Evolutionary conservation across 2,888 invertebrate species (phyloP), one percentile per base, ranked within the genome.

Genomic region (Osmoderma eremita): DNA sequence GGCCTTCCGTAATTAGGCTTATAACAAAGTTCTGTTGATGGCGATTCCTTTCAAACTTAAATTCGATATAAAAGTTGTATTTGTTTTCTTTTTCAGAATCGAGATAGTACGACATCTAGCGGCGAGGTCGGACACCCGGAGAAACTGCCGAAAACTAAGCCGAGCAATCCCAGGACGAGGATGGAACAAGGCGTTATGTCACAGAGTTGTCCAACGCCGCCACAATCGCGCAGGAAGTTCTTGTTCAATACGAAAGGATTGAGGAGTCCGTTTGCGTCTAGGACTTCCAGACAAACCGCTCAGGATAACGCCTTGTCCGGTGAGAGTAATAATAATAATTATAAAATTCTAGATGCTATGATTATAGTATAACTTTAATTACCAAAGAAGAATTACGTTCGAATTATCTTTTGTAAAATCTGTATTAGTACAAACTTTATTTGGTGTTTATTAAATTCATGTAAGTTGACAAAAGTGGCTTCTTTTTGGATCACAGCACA

Each of bases 121-220:
- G 70, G 71, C 39, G 80, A 80, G 70, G 70, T 76, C 36, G 80
- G 79, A 81, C 87, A 80, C 82, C 87, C 88, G 1, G 83, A 86
- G 75, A 84, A 88, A 41, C 82, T 88, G 5, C 87, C 88, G 1
- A 88, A 87, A 76, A 87, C 88, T 2, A 86, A 87, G 6, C 88
- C 88, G 77, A 77, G 84, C 76, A 82, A 87, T 76, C 78, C 78
- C 71, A 74, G 76, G 38, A 70, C 62, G 30, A 72, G 76, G 65
- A 71, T 73, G 70, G 75, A 73, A 73, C 83, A 83, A 83, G 85
- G 72, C 81, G 88, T 83, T 80, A 87, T 88, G 86, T 86, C 87
- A 18, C 87, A 91, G 80, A 91, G 91, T 84, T 93, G 93, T 78
- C 93, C 93, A 50, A 93, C 93, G 54, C 93, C 94, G 50, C 92